A percentile compares a stretch with the other conserved stretches of the same genome.
Conservation (phyloP, 2,888 invertebrate genomes). For the Drosophila eohydei region DNA sequence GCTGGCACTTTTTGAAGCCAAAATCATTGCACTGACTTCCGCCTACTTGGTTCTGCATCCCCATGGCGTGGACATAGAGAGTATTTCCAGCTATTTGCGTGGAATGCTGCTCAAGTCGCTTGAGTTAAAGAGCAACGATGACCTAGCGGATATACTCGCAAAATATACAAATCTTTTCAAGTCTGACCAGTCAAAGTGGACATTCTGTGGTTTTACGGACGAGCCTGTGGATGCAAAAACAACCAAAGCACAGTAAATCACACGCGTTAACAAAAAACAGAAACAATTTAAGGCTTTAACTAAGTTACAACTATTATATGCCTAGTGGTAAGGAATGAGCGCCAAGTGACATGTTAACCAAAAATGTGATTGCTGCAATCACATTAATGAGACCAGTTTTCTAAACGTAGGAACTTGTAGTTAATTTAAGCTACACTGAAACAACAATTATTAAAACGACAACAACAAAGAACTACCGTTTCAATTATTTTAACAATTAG, state of each 20-base stretch:
- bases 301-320: slow-evolving; percentile 58
- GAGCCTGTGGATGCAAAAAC: slow-evolving; percentile 43
- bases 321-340: slow-evolving; percentile 45
- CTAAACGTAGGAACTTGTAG: slow-evolving; percentile 50
- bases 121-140: slow-evolving; percentile 89
- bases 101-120: slow-evolving; percentile 88
- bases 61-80: slow-evolving; percentile 95
- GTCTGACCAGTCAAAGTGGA: slow-evolving; percentile 90
- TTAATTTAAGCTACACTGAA: slow-evolving; percentile 27
- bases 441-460: slow-evolving; percentile 29
- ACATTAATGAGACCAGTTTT: slow-evolving; percentile 74
- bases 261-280: slow-evolving; percentile 43
- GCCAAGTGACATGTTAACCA: slow-evolving; percentile 61
- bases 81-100: slow-evolving; percentile 95
- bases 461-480: slow-evolving; percentile 68
- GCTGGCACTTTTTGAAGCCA: slow-evolving; percentile 86
- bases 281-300: slow-evolving; percentile 72
- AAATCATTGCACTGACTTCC: slow-evolving; percentile 93
- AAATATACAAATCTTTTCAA: slow-evolving; percentile 93
- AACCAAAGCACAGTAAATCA: slow-evolving; percentile 28
- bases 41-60: slow-evolving; percentile 96
- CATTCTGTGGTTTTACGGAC: slow-evolving; percentile 88
- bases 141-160: slow-evolving; percentile 90
- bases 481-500: slow-evolving; percentile 70
- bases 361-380: slow-evolving; percentile 65